These are phyloP conservation scores for Araneus ventricosus DNA, from an alignment of 1,140 invertebrate species.

Conservation along the genomic window DNA sequence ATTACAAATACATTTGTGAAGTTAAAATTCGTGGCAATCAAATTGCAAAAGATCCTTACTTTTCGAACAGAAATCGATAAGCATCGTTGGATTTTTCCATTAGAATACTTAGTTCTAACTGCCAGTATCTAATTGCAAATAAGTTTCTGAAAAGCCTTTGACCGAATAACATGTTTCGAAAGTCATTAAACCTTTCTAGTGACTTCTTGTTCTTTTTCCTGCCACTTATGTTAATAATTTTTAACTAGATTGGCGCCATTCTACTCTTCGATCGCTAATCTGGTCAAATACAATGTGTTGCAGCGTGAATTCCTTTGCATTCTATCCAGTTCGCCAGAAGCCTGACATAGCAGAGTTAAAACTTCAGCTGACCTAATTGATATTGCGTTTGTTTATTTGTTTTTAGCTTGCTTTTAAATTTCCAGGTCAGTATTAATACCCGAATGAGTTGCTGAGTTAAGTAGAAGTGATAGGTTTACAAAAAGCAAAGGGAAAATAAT, in stretches of 20 bases:
- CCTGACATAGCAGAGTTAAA: background rate
- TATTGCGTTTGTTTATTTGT: background rate
- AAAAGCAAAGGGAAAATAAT: background rate
- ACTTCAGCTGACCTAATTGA: background rate
- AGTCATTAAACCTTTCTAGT: background rate
- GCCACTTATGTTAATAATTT: background rate
- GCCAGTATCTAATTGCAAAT: no score
- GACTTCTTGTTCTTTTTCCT: background rate
- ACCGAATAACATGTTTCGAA: background rate
- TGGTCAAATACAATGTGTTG: background rate
- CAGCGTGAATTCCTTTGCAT: background rate
- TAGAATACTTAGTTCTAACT: no score
- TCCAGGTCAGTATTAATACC: constrained; percentile 7
- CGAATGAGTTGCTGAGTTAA: background rate
- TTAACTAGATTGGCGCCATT: background rate
- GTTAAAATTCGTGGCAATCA: no score
- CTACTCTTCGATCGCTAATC: background rate
- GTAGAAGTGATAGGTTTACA: background rate
- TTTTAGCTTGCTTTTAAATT: background rate
- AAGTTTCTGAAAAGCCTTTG: background rate
- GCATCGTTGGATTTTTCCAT: no score
- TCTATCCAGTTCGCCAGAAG: background rate
- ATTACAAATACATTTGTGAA: no score
- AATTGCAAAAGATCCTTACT: no score
- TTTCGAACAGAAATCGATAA: no score